Percentiles rank a stretch among this genome's conserved stretches.
Evolutionary conservation across 2,888 invertebrate species (phyloP).

Genomic region (Agonum fuliginosum): DNA sequence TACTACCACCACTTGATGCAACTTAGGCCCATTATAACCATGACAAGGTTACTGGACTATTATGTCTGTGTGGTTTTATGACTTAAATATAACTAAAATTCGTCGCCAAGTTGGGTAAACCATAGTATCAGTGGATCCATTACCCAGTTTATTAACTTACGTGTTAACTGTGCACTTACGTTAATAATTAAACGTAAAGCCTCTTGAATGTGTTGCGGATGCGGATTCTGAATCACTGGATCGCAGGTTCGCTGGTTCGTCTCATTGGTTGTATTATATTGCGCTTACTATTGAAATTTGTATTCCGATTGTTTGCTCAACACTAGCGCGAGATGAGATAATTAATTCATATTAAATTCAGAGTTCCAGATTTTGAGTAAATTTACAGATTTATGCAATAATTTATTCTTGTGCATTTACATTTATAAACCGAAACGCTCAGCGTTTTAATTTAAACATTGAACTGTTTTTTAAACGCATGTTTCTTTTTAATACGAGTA

Average conservation of each 20-base stretch:
- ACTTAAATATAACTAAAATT: slow-evolving; percentile 30
- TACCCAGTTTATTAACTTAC: slow-evolving; percentile 43
- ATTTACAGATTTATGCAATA: slow-evolving; percentile 24
- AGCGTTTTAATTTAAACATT: neutral
- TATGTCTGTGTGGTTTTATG: slow-evolving; percentile 28
- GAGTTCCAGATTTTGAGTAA: slow-evolving; percentile 12
- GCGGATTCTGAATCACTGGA: neutral
- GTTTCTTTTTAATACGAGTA: neutral
- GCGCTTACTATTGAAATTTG: slow-evolving; percentile 8
- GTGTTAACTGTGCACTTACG: slow-evolving; percentile 34
- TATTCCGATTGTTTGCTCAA: slow-evolving; percentile 14
- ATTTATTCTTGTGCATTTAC: slow-evolving; percentile 17
- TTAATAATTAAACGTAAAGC: slow-evolving; percentile 50
- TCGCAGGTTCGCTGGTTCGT: too few species aligned
- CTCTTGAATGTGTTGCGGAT: slow-evolving; percentile 14
- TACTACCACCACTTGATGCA: too few species aligned
- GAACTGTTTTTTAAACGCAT: neutral
- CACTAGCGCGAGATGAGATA: neutral
- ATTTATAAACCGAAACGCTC: neutral
- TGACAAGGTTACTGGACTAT: slow-evolving; percentile 6
- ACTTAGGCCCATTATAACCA: too few species aligned
- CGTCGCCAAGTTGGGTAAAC: slow-evolving; percentile 22
- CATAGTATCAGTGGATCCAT: slow-evolving; percentile 45
- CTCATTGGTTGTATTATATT: slow-evolving; percentile 24
- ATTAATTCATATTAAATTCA: slow-evolving; percentile 27